phyloP scores from a whole-genome alignment of 1,140 invertebrate genomes.

The Danaus melanippus region DNA sequence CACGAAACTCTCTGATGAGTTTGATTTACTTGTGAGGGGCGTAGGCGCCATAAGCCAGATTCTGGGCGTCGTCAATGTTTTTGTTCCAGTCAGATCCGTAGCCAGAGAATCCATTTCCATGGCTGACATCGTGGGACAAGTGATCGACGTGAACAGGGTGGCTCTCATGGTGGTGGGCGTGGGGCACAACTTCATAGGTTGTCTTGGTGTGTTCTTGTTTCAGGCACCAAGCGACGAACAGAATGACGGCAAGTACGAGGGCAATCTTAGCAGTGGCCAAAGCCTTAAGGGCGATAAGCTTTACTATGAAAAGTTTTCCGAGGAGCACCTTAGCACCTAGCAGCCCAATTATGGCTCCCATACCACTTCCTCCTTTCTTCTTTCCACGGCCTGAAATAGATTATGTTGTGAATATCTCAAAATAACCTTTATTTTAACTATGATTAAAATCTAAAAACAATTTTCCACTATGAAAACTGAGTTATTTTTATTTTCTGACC shows the following conservation, averaged over 20 bases:
- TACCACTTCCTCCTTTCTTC: constrained; percentile 47
- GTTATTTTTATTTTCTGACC: constrained; percentile 29
- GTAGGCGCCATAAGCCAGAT: constrained; percentile 58
- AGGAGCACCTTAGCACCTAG: constrained; percentile 54
- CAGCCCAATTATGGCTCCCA: constrained; percentile 55
- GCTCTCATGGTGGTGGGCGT: constrained; percentile 52
- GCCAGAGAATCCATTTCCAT: constrained; percentile 44
- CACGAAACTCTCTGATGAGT: constrained; percentile 28
- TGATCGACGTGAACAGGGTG: constrained; percentile 57
- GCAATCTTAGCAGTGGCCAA: constrained; percentile 62
- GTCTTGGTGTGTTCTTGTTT: constrained; percentile 63
- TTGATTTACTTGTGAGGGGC: constrained; percentile 43
- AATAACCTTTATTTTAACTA: too few species aligned
- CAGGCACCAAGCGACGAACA: constrained; percentile 59
- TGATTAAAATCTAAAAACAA: too few species aligned
- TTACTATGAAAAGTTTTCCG: constrained; percentile 64
- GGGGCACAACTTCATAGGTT: constrained; percentile 60
- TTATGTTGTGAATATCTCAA: not conserved
- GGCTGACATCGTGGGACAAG: constrained; percentile 40
- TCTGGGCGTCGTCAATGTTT: constrained; percentile 60
- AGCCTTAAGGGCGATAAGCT: constrained; percentile 60
- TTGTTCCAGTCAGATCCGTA: constrained; percentile 65
- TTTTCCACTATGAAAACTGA: not conserved
- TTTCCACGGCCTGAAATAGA: constrained; percentile 52
- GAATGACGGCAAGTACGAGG: constrained; percentile 53